Evolutionary conservation across 2,113 vertebrate species (phyloP).

Genomic region (Xiphorhynchus elegans): DNA sequence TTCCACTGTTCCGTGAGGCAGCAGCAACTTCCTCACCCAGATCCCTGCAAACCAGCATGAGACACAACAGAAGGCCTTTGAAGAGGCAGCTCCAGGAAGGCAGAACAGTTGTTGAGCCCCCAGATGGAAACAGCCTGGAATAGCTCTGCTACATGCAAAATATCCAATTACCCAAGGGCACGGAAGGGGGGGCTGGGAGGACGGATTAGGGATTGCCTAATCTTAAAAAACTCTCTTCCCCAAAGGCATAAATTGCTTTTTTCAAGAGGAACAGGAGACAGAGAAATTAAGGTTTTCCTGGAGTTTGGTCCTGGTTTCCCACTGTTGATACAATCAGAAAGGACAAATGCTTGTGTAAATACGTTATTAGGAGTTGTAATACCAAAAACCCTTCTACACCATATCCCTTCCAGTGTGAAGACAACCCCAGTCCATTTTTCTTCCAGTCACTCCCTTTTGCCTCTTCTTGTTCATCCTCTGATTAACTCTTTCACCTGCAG

Average conservation of each 20-base stretch:
- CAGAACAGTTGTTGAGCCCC: not conserved
- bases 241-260: not conserved
- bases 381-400: not conserved
- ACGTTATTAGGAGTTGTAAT: not conserved
- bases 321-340: not conserved
- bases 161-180: conserved; percentile 3
- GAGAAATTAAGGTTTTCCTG: not conserved
- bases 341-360: not conserved
- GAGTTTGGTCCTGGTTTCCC: not conserved
- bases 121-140: not conserved
- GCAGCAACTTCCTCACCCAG: not conserved
- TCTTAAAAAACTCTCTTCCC: not conserved
- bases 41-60: not conserved
- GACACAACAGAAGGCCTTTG: not conserved
- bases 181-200: not conserved
- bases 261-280: not conserved
- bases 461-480: not conserved
- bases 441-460: not conserved
- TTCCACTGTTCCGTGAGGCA: not conserved
- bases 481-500: not conserved
- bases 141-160: not conserved
- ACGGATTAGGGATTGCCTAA: not conserved
- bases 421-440: not conserved
- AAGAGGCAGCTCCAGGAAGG: not conserved
- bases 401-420: not conserved